Evolutionary conservation across 1,140 invertebrate species (phyloP), one percentile per base, ranked within the genome.

Genomic region (Drosophila ohnishii): DNA sequence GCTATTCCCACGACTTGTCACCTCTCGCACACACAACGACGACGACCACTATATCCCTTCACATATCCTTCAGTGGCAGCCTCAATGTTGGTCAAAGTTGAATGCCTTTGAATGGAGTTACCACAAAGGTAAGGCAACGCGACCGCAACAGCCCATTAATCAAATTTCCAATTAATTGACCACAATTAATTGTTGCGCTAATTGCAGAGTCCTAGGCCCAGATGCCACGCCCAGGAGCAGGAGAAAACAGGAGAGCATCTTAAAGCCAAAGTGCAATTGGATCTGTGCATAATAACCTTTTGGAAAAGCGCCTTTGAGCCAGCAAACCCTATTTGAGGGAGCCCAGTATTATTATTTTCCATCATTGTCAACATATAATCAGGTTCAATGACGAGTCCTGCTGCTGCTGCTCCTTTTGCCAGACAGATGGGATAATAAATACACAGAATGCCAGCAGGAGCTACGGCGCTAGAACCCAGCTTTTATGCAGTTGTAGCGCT

Each of bases 151-250:
- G 72, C 58, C 75, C 74, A 80, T 88, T 88, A 80, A 88, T 88
- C 80, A 88, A 84, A 80, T 88, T 78, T 89, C 80, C 78, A 84
- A 88, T 88, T 88, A 84, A 80, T 88, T 78, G 84, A 75, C 66
- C 80, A 88, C 80, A 88, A 88, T 80, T 84, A 88, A 88, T 88
- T 84, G 80, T 76, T 58, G 70, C 61, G 74, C 82, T 80, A 88
- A 88, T 84, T 80, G 80, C 48, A 59, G 32, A 28, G 16, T 51
- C 32, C 32, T 4, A 16, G 63, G 11, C 25, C 62, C 37, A 40
- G 42, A 11, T 57, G 50, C 35, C 16, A 22, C 0, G 10, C 11
- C 28, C 30, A 51, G 35, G 2, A 2, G 5, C 34, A n/a, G 16
- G 16, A 6, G 5, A n/a, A 16, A 13, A 13, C 10, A 14, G 16